A percentile compares a stretch with the other conserved stretches of the same genome.
These are phyloP conservation scores for Morus bassanus DNA, from an alignment of 2,797 vertebrate genomes.

Conservation along the genomic window DNA sequence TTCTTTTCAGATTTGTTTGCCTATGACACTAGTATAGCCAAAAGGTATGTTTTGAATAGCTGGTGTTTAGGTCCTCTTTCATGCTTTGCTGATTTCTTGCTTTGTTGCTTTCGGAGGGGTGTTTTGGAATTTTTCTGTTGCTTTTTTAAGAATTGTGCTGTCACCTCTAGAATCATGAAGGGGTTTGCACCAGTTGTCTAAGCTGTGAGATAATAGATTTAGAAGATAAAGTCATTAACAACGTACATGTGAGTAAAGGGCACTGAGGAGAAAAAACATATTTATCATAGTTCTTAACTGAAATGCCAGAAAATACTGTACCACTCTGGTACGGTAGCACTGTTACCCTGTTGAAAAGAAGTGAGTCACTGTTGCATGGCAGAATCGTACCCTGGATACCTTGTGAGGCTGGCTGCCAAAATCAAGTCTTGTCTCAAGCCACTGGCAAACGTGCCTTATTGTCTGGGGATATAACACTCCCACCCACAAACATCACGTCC, in stretches of 20 bases:
- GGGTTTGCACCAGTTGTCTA: not conserved
- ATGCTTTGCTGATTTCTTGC: not conserved
- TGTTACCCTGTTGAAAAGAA: not conserved
- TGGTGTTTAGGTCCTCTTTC: not conserved
- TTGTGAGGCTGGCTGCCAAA: not conserved
- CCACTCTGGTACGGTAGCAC: not conserved
- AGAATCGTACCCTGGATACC: not conserved
- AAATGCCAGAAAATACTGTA: not conserved
- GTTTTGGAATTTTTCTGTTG: not conserved
- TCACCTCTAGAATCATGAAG: not conserved
- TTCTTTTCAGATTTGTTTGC: not conserved
- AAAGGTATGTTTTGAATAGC: not conserved
- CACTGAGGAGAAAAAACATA: not conserved
- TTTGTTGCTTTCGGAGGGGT: not conserved
- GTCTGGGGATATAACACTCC: not conserved
- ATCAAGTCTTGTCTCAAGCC: not conserved
- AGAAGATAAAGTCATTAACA: not conserved
- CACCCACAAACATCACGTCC: not conserved
- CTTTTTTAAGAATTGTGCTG: not conserved
- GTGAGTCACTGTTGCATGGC: not conserved
- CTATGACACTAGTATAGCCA: not conserved
- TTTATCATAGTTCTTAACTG: not conserved
- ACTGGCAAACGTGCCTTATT: rapidly evolving
- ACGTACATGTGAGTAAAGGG: not conserved
- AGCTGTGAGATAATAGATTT: not conserved